Evolutionary conservation across 2,113 vertebrate species (phyloP).

Genomic region (Thamnophis sirtalis): DNA sequence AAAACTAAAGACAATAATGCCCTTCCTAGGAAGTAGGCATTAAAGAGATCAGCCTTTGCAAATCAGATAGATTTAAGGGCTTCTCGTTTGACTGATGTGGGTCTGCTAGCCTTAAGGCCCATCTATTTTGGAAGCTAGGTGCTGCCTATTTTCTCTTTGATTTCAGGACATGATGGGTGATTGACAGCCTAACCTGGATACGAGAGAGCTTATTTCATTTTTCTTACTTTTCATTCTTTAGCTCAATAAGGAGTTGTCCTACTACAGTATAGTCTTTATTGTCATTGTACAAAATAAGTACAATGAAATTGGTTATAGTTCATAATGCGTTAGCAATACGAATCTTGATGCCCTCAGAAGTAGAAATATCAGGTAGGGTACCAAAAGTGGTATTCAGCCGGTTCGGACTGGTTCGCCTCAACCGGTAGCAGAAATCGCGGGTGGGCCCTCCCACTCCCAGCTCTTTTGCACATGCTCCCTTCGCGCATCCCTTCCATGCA

Average conservation of each 20-base stretch:
- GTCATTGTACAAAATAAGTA: too few relatives aligned
- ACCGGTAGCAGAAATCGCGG: too few relatives aligned
- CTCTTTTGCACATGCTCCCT: too few relatives aligned
- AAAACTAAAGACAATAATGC: neutral
- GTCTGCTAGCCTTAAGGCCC: neutral
- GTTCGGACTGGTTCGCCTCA: too few relatives aligned
- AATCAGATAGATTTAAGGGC: neutral
- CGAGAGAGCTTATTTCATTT: neutral
- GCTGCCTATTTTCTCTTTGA: neutral
- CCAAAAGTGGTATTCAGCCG: too few relatives aligned
- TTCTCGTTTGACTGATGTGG: neutral
- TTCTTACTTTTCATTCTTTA: neutral
- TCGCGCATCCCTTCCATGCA: too few relatives aligned
- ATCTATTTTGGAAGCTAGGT: neutral
- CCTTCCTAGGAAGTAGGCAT: neutral
- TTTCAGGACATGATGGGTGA: neutral
- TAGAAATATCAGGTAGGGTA: neutral
- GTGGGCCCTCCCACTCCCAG: too few relatives aligned
- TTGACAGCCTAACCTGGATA: neutral
- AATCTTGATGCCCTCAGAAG: neutral
- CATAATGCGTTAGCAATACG: neutral
- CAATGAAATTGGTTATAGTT: neutral
- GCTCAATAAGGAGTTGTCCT: neutral
- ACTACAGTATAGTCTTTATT: too few relatives aligned
- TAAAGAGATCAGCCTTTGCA: neutral